Evolutionary conservation across 2,797 vertebrate species (phyloP).

Genomic region (Scolopax bukidnonensis): DNA sequence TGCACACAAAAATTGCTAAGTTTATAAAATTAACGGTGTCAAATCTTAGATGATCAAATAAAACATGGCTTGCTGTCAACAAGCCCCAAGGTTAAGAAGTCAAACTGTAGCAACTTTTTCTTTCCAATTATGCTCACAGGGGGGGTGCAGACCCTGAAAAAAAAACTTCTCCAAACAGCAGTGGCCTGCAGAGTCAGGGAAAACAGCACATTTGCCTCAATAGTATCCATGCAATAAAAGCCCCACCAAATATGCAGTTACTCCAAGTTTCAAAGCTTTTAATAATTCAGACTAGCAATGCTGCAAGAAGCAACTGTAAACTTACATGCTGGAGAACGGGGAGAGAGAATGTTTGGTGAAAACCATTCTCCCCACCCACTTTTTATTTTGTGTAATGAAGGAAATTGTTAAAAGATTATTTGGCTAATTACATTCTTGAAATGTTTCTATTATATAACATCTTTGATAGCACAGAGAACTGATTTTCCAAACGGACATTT

Average conservation of each 20-base stretch:
- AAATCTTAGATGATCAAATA: not conserved
- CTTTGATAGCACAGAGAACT: not conserved
- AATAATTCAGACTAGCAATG: not conserved
- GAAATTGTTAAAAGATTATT: not conserved
- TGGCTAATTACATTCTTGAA: not conserved
- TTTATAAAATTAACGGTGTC: not conserved
- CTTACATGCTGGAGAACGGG: fast-evolving
- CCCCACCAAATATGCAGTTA: not conserved
- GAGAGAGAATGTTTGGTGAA: not conserved
- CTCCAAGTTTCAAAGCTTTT: not conserved
- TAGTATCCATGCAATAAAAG: not conserved
- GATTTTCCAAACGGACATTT: not conserved
- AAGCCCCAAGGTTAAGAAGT: not conserved
- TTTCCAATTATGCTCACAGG: not conserved
- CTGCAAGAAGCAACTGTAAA: not conserved
- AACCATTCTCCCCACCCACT: fast-evolving
- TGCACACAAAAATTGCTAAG: not conserved
- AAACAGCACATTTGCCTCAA: not conserved
- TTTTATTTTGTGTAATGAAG: not conserved
- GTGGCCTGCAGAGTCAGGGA: not conserved
- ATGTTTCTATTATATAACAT: not conserved
- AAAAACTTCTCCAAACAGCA: not conserved
- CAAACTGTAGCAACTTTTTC: not conserved
- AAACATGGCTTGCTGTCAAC: not conserved
- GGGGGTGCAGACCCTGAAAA: not conserved